Percentiles rank a stretch among this genome's conserved stretches.
Conservation (phyloP, 2,888 invertebrate species). For the Erpobdella octoculata region DNA sequence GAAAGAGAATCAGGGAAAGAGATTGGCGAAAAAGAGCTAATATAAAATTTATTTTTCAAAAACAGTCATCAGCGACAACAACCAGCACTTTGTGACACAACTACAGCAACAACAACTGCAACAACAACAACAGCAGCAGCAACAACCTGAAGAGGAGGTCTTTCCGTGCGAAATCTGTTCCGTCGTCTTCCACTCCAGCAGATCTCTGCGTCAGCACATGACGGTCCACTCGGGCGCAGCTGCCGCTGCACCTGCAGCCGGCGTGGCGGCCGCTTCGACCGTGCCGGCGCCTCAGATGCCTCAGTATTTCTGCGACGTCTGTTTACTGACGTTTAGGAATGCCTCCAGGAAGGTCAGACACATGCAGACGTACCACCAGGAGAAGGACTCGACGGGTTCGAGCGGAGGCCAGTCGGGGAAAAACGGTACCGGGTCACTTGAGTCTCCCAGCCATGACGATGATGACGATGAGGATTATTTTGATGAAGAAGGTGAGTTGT, state of each 20-base stretch:
- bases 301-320: background rate
- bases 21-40: background rate
- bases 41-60: too few species aligned
- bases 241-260: background rate
- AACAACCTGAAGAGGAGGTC: background rate
- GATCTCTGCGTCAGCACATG: background rate
- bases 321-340: conserved; percentile 6
- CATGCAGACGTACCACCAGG: background rate
- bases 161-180: background rate
- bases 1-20: background rate
- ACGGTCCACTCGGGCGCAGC: background rate
- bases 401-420: too few species aligned
- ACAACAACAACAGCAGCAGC: background rate
- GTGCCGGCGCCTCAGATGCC: background rate
- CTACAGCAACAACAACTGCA: background rate
- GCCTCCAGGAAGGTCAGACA: background rate
- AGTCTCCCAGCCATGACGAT: too few species aligned
- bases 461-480: background rate
- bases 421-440: too few species aligned
- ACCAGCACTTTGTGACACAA: background rate
- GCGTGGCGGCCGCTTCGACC: background rate
- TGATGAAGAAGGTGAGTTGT: background rate
- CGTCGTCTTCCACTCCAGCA: background rate
- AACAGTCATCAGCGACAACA: background rate
- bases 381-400: too few species aligned